Conservation (phyloP, 2,888 invertebrate species). For the Xanthorhoe designata region DNA sequence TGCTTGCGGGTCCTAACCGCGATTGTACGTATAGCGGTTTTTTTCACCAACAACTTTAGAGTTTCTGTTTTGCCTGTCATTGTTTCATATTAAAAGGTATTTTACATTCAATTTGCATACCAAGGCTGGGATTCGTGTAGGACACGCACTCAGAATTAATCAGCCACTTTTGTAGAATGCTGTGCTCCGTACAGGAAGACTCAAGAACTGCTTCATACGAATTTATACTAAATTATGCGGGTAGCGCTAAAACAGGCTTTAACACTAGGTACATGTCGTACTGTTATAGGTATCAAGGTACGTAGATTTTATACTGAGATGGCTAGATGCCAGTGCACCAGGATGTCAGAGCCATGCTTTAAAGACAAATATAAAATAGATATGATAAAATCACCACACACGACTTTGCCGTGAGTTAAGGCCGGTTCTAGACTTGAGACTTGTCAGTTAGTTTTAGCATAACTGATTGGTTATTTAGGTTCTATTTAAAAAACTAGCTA, state of each 20-base stretch:
- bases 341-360: constrained; percentile 33
- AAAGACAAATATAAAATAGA: constrained; percentile 23
- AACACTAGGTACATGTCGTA: constrained; percentile 6
- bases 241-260: constrained; percentile 18
- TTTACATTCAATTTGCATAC: constrained; percentile 44
- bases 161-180: neutral
- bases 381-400: constrained; percentile 18
- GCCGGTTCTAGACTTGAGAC: constrained; percentile 1
- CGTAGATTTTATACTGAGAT: constrained; percentile 29
- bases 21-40: constrained; percentile 55
- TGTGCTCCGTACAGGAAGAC: constrained; percentile 14
- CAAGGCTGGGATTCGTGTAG: constrained; percentile 8
- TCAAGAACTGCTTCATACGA: constrained; percentile 9
- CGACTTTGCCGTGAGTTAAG: constrained; percentile 2
- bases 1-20: constrained; percentile 50
- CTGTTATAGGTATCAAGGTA: constrained; percentile 18
- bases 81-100: constrained; percentile 35
- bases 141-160: constrained; percentile 13
- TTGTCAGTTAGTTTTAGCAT: constrained; percentile 2
- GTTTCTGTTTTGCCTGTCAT: constrained; percentile 48
- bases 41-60: constrained; percentile 54
- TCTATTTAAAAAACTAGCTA: neutral
- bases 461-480: neutral
- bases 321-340: constrained; percentile 35
- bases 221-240: constrained; percentile 11